Evolutionary conservation across 1,140 invertebrate species (phyloP).

Genomic region (Eueides isabella): DNA sequence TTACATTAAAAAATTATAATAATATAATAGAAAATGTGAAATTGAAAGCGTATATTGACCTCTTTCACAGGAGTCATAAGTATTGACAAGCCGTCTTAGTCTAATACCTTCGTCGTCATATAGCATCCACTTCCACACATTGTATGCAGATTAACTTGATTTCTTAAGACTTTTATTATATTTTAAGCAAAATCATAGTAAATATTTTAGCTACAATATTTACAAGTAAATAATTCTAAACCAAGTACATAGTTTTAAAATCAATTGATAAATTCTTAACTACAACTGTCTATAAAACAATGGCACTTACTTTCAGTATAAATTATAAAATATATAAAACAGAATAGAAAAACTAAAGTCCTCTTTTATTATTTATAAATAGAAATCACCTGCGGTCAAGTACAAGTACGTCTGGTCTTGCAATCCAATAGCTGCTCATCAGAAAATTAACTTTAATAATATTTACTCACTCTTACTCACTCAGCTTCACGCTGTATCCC

Average conservation of each 20-base stretch:
- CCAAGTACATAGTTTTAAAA: too few species aligned
- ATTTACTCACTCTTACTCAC: too few species aligned
- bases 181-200: too few species aligned
- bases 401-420: conserved; percentile 16
- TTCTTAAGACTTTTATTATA: background rate
- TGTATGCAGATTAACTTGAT: conserved; percentile 31
- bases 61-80: background rate
- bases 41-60: background rate
- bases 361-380: conserved; percentile 27
- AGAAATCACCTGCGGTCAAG: conserved; percentile 29
- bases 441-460: too few species aligned
- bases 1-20: too few species aligned
- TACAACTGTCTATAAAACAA: background rate
- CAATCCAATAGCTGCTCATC: conserved; percentile 11
- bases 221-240: too few species aligned
- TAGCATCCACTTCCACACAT: conserved; percentile 31
- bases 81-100: background rate
- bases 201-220: background rate
- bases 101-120: background rate
- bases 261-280: too few species aligned
- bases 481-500: too few species aligned
- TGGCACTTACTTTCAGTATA: background rate
- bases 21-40: background rate
- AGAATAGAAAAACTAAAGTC: background rate
- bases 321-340: background rate